Evolutionary conservation across 1,140 invertebrate genomes (phyloP), one percentile per base, ranked within the genome.

Genomic region (Drosophila trapezifrons): DNA sequence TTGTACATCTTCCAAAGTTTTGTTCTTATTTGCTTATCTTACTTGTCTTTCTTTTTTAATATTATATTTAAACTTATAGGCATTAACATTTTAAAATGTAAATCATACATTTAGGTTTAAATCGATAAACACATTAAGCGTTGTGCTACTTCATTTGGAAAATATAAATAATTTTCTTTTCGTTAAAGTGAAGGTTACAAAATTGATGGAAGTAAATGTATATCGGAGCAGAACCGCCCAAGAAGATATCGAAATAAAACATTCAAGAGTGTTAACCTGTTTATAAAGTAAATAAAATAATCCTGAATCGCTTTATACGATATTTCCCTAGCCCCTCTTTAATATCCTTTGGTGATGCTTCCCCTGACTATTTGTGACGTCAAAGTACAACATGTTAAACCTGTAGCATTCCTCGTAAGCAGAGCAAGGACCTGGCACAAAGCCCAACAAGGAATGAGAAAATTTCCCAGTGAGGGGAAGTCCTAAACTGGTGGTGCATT

Each of bases 381-480:
- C 84, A 89, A 56, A 29, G 10, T 57, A 62, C 80, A 89, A 89
- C 84, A 73, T 89, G 84, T 89, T 80, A 71, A 58, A 83, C 75
- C 56, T 60, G 51, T 40, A 38, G 47, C 20, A 55, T 58, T 32
- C 56, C 67, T 59, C 29, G 18, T 18, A 25, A 27, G 17, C 38
- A 29, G 25, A 56, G 40, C 57, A 81, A 56, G 27, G 51, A 47
- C 32, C 51, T 67, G 51, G 9, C 45, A 64, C 59, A 65, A 76
- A 47, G 70, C 51, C 35, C 38, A 40, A 42, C 12, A 66, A 22
- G 22, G 15, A 43, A 35, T 58, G 80, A 71, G 81, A 52, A 22
- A 72, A 60, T 63, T 65, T 77, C 57, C 70, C 32, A 4, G 15
- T 15, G 32, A 46, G 64, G 47, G 32, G 18, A 56, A 54, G 27